phyloP scores from a whole-genome alignment of 2,888 invertebrate species.

The Disparrhopalites patrizii region DNA sequence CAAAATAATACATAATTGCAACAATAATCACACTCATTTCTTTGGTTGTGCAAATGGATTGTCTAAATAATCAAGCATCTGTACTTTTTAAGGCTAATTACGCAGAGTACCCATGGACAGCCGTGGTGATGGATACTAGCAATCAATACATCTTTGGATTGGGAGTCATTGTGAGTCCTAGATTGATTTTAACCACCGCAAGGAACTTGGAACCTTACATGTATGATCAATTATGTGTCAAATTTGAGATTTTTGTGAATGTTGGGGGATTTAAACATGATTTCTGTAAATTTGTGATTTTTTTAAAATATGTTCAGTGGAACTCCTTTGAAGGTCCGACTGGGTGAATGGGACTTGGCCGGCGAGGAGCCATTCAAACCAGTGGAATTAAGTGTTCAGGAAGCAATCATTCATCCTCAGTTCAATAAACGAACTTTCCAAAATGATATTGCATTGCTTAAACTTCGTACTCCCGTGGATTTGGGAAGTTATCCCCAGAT shows the following conservation, averaged over 20 bases:
- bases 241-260: background rate
- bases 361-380: conserved; percentile 45
- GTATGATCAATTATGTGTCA: conserved; percentile 28
- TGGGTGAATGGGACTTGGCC: conserved; percentile 47
- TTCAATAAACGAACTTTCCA: conserved; percentile 45
- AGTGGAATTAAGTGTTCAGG: conserved; percentile 34
- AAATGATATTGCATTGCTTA: conserved; percentile 46
- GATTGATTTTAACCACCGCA: conserved; percentile 43
- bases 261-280: background rate
- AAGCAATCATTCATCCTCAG: conserved; percentile 42
- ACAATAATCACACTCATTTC: background rate
- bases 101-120: conserved; percentile 48
- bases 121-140: conserved; percentile 45
- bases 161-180: conserved; percentile 45
- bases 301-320: conserved; percentile 25
- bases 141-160: conserved; percentile 45
- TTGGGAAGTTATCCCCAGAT: conserved; percentile 42
- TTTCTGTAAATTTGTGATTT: background rate
- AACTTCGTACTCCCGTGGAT: conserved; percentile 36
- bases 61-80: background rate
- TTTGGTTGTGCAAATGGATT: too few relatives aligned
- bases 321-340: conserved; percentile 39
- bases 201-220: conserved; percentile 40
- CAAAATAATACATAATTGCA: background rate
- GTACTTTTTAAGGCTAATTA: conserved; percentile 40